Evolutionary conservation across 2,113 vertebrate species (phyloP), one percentile per base, ranked within the genome.

Genomic region (Syngnathus scovelli): DNA sequence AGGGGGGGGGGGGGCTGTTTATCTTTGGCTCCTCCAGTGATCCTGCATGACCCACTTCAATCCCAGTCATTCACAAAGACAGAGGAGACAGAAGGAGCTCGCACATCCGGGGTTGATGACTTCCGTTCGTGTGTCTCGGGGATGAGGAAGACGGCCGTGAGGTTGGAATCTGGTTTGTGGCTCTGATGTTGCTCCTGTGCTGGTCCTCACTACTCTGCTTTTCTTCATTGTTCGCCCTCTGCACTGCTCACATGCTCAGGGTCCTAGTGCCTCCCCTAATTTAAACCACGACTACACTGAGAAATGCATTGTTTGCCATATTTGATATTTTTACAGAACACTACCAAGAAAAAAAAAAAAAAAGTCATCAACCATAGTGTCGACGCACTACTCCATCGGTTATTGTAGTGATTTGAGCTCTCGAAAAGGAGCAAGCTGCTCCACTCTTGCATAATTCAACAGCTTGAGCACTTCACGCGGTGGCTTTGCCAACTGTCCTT

Each of bases 171-270:
- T 44, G 41, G 21, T 23, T 48, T 21, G 36, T 64, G 44, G 70
- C 69, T 78, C 71, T 68, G 81, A 82, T 85, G 71, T 83, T 78
- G 63, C 66, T 79, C 74, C 76, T 83, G 54, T 72, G 51, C 80
- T 81, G 71, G 76, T 87, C 79, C 72, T 79, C 80, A 86, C 74
- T 78, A 62, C 39, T 62, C 41, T 10, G 39, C 75, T 77, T 33
- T 66, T 86, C 77, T 76, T 83, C 82, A 86, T 88, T 88, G 89
- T 89, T 89, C 79, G 59, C 74, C 72, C 84, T 87, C 86, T 87
- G 86, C 88, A 82, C 89, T 85, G 21, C 85, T 82, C 87, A 85
- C 88, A 81, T 87, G 84, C 78, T 21, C 86, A 61, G 78, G 89
- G 89, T 90, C 90, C 90, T 90, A 90, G 89, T 67, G 90, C 90